These are phyloP conservation scores for Plusia festucae DNA, from an alignment of 2,888 invertebrate genomes.

Conservation along the genomic window DNA sequence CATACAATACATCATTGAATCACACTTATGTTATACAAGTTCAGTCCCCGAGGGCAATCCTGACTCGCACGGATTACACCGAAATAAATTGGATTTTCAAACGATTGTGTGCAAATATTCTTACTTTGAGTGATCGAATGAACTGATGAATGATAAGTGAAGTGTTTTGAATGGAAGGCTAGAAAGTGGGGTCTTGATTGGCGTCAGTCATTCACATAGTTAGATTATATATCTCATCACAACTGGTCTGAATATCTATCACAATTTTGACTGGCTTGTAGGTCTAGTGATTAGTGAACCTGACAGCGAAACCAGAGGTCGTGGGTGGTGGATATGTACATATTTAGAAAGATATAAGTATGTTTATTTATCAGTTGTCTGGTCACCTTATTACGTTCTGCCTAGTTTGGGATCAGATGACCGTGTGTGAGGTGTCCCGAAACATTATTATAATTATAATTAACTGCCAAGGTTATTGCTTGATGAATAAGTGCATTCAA, in stretches of 20 bases:
- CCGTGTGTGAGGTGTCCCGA: no score
- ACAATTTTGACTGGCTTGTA: no score
- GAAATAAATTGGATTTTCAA: not conserved
- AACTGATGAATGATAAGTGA: slow-evolving; percentile 2
- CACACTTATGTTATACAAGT: slow-evolving; percentile 1
- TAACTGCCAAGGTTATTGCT: no score
- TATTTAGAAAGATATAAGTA: no score
- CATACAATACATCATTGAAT: not conserved
- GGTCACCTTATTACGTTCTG: no score
- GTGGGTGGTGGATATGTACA: no score
- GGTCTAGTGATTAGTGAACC: no score
- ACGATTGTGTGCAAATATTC: not conserved
- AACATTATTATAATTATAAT: no score
- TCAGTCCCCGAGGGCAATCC: not conserved
- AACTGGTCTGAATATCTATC: not conserved
- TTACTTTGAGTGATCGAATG: not conserved
- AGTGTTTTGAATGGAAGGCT: slow-evolving; percentile 7
- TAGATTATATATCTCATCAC: not conserved
- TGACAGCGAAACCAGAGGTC: no score
- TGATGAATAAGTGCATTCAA: not conserved
- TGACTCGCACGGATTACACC: not conserved
- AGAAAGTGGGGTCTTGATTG: not conserved
- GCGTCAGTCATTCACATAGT: not conserved
- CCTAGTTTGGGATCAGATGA: no score
- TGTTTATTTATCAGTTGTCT: no score